phyloP scores from a whole-genome alignment of 1,140 invertebrate genomes.

The Branchinecta lynchi region DNA sequence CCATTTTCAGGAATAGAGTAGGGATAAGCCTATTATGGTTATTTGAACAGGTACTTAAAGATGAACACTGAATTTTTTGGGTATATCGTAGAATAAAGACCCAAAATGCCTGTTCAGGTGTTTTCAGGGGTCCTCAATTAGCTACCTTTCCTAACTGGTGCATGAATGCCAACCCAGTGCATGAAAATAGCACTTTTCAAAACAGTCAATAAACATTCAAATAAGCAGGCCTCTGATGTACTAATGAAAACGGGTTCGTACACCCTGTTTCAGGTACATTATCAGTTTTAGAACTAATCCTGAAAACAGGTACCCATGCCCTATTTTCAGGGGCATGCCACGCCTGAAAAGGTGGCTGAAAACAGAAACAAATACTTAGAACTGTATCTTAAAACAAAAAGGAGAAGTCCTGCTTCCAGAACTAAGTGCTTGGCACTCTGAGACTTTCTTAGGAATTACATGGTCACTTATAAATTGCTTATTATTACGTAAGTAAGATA shows the following conservation, averaged over 20 bases:
- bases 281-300: constrained; percentile 1
- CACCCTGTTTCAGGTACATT: constrained; percentile 5
- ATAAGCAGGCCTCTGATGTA: constrained; percentile 1
- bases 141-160: too few species aligned
- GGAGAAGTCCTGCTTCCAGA: constrained; percentile 8
- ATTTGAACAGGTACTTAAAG: too few species aligned
- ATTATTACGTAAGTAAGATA: constrained; percentile 7
- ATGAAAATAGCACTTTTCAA: constrained; percentile 2
- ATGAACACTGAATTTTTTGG: too few species aligned
- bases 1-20: too few species aligned
- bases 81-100: too few species aligned
- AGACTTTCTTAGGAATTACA: constrained; percentile 6
- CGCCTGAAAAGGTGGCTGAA: background rate
- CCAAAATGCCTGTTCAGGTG: too few species aligned
- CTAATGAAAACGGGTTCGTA: background rate
- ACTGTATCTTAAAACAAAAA: constrained; percentile 1
- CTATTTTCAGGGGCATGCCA: constrained; percentile 9
- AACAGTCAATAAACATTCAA: constrained; percentile 10
- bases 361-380: background rate
- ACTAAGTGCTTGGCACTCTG: background rate
- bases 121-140: too few species aligned
- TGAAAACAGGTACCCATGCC: constrained; percentile 8
- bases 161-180: too few species aligned
- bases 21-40: too few species aligned
- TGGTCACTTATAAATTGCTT: constrained; percentile 1